Percentiles rank a stretch among this genome's conserved stretches.
These are phyloP conservation scores for Strigamia maritima DNA, from an alignment of 2,888 invertebrate genomes.

Conservation along the genomic window DNA sequence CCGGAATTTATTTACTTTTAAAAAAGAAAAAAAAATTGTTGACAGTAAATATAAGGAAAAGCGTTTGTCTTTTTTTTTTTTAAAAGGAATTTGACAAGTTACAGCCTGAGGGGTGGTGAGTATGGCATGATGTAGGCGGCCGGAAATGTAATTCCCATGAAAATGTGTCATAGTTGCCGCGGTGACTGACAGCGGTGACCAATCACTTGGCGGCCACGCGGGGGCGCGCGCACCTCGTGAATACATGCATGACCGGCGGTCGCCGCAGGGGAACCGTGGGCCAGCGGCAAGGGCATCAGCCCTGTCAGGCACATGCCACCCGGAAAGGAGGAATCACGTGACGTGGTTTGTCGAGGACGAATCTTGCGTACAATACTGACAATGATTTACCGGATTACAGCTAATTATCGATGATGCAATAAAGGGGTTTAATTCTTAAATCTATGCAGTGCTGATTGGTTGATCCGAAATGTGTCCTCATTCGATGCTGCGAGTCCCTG, in stretches of 20 bases:
- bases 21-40: too few species aligned
- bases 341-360: slow-evolving; percentile 6
- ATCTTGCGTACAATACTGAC: background rate
- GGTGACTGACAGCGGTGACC: slow-evolving; percentile 39
- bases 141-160: slow-evolving; percentile 37
- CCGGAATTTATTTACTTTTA: too few species aligned
- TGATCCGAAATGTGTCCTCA: background rate
- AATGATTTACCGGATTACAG: background rate
- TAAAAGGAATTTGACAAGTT: background rate
- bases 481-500: background rate
- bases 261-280: slow-evolving; percentile 34
- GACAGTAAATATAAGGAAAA: too few species aligned
- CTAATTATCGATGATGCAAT: slow-evolving; percentile 15
- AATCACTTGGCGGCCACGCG: slow-evolving; percentile 35
- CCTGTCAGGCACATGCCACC: slow-evolving; percentile 37
- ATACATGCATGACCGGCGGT: slow-evolving; percentile 37
- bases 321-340: slow-evolving; percentile 33
- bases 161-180: slow-evolving; percentile 39
- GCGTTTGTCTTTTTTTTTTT: too few species aligned
- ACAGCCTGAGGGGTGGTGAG: background rate
- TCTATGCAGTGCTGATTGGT: background rate
- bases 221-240: slow-evolving; percentile 33
- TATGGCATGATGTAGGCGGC: background rate
- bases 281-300: slow-evolving; percentile 31
- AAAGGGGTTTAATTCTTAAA: background rate